A percentile compares a stretch with the other conserved stretches of the same genome.
Conservation (phyloP, 1,140 invertebrate genomes). For the Drosophila murphyi region DNA sequence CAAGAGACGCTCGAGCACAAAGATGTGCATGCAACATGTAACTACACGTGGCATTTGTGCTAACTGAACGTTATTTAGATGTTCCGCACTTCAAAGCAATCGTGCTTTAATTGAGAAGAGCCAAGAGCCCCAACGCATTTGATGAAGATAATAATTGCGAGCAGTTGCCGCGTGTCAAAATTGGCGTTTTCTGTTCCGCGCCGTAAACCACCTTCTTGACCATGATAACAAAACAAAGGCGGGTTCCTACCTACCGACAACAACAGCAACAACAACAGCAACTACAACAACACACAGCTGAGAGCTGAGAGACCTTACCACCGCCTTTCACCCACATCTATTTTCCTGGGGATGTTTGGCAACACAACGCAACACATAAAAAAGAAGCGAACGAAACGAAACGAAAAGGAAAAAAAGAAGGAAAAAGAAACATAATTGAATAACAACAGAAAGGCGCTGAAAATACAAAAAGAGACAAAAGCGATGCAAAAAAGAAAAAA, state of each 20-base stretch:
- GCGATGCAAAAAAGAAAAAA: slow-evolving; percentile 25
- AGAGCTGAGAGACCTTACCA: not conserved
- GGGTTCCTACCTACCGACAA: too few species aligned
- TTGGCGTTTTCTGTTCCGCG: slow-evolving; percentile 32
- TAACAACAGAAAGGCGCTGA: slow-evolving; percentile 70
- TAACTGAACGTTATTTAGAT: not conserved
- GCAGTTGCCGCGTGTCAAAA: slow-evolving; percentile 29
- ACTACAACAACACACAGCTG: too few species aligned
- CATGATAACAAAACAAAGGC: slow-evolving; percentile 11
- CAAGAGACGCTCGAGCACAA: too few species aligned
- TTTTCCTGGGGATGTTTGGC: slow-evolving; percentile 14
- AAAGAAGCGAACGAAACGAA: slow-evolving; percentile 12
- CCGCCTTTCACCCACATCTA: slow-evolving; percentile 14
- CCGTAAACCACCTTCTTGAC: slow-evolving; percentile 17
- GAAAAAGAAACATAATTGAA: slow-evolving; percentile 52
- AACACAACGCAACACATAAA: not conserved
- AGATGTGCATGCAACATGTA: too few species aligned
- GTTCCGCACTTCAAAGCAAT: not conserved
- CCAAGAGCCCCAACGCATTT: not conserved
- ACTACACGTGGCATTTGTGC: too few species aligned
- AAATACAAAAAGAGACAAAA: slow-evolving; percentile 39
- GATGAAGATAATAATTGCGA: not conserved
- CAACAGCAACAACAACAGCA: not conserved
- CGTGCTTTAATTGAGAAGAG: too few species aligned
- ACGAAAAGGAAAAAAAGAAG: slow-evolving; percentile 16